Base-by-base conservation (phyloP, 2,888 invertebrate species). In the Torymus texanus region DNA sequence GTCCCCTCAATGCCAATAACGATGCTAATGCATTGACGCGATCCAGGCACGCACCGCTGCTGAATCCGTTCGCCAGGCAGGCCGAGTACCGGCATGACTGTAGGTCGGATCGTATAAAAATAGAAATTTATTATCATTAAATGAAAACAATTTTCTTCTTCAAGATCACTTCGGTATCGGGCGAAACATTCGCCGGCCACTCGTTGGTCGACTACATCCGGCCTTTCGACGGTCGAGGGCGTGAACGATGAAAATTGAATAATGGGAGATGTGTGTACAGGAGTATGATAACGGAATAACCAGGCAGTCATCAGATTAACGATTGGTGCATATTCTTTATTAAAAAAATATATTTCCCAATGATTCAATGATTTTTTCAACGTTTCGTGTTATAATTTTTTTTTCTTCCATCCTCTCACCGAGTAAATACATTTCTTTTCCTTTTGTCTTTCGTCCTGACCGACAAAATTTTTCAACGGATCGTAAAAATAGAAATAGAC, bases 131-230 rank as follows among this genome's bases (percentile, higher is more conserved):
- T 56, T 67, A 18, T 53, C 21, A 21, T 41, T 80, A 79, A 58
- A 73, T 65, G 59, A 66, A 59, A 51, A 12, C 50, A 62, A 67
- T 56, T 21, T 79, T 75, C 65, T 75, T n/a, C 41, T 29, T 29
- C 29, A 29, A 85, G 86, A 73, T 83, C 81, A 84, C 72, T 66
- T 82, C 56, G 82, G 83, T 21, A 70, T 85, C n/a, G 82, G 80
- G 59, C 79, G 79, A 50, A 84, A 85, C 11, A 75, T 85, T 63
- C 85, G 78, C 72, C 82, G 83, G 50, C 83, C 83, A 16, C 74
- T 83, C 3, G 81, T 83, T 14, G 79, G 85, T 11, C 83, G 87
- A 82, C 82, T 87, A 62, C 87, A 86, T 77, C 84, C 84, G 18
- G 80, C 78, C 56, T 84, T 87, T 59, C 78, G 83, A 41, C 81